These are phyloP conservation scores for Atta texana DNA, from an alignment of 1,140 invertebrate species.

Conservation along the genomic window DNA sequence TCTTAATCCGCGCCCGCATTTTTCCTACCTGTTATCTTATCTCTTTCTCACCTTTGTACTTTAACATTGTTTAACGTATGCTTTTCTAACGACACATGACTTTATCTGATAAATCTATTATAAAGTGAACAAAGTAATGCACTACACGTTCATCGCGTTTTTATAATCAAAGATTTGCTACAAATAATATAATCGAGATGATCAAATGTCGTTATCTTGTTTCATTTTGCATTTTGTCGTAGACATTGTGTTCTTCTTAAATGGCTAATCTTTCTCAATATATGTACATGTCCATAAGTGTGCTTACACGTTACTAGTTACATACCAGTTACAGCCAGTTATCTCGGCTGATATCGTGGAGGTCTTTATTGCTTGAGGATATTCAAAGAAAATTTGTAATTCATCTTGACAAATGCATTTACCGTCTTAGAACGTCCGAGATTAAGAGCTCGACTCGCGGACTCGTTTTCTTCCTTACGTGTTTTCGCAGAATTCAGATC, in stretches of 20 bases:
- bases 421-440: not conserved
- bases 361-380: not conserved
- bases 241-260: constrained; percentile 35
- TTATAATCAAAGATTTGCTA: not conserved
- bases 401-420: not conserved
- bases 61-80: not conserved
- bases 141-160: not conserved
- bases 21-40: not conserved
- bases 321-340: constrained; percentile 65
- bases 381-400: constrained; percentile 15
- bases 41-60: not conserved
- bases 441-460: not conserved
- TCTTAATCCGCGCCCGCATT: not conserved
- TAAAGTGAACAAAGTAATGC: not conserved
- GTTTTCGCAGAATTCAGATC: constrained; percentile 28
- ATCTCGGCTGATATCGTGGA: constrained; percentile 58
- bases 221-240: constrained; percentile 21
- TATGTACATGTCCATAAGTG: not conserved
- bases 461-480: not conserved
- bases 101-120: constrained; percentile 30
- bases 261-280: constrained; percentile 43
- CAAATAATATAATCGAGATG: no score
- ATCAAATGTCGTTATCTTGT: constrained; percentile 11
- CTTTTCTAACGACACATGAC: not conserved
- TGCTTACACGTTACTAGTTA: constrained; percentile 14